Base-by-base conservation (phyloP, 2,888 invertebrate species). In the Onchidella celtica region DNA sequence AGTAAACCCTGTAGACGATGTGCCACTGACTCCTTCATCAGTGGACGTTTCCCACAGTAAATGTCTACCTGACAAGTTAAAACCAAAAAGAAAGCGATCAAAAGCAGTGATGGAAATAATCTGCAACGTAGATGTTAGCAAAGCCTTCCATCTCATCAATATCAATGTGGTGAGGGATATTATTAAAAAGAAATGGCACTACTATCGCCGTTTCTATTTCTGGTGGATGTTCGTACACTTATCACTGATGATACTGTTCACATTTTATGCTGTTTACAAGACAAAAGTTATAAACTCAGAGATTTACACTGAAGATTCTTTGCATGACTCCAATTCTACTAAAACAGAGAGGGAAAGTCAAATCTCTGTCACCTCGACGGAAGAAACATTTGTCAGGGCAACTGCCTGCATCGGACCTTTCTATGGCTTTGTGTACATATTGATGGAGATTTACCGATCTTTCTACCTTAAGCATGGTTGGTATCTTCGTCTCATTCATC, bases 131-230 rank as follows among this genome's bases (percentile, higher is more conserved):
- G 80, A 85, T 3, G 78, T 81, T 34, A 57, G 74, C 34, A 77
- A 86, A 27, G 89, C 89, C 9, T 88, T 88, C 65, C 84, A 86
- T n/a, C 86, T 90, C 27, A 85, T 89, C 36, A 85, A 87, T 66
- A 80, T 86, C 32, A 75, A 83, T 21, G 87, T 86, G 6, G 84
- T 90, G 11, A 83, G 85, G 36, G 85, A 87, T 29, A 85, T 88
- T 1, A 86, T 90, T 65, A 86, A 86, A 79, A 81, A 83, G 61
- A 90, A 90, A 83, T 90, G 89, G 90, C 36, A 70, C 27, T 69
- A 73, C 38, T 87, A 88, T 63, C 34, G 86, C 21, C 68, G 36
- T 65, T 75, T 84, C 34, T 89, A 87, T 81, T 86, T 82, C 47
- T 40, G 79, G 0, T 90, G 89, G 89, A 81, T 85, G 36, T 17